Base-by-base conservation (phyloP, 2,797 vertebrate species). In the Taeniopygia guttata region DNA sequence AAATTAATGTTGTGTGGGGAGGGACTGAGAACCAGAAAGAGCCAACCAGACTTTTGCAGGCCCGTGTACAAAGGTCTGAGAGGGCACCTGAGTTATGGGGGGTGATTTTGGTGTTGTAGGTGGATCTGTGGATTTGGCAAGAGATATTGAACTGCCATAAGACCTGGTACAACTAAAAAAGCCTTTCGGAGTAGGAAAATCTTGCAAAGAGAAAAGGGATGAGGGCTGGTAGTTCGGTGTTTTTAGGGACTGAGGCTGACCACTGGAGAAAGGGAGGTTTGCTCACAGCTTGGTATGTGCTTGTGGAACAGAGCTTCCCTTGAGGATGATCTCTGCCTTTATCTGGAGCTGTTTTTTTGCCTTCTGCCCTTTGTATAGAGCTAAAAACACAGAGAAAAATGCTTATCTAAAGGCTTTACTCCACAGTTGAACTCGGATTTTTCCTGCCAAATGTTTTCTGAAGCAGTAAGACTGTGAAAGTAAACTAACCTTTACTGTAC, bases 81-180 rank as follows among this genome's bases (percentile, higher is more conserved):
- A 43, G 52, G 38, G 26, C 27, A 43, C 17, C 54, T 68, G 66
- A 20, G 17, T 1, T 63, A 20, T 3, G 15, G 21, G 51, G 9
- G 7, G 29, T 3, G 8, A 2, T 58, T 84, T 19, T 51, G 30
- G 34, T 72, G n/a, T n/a, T 55, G n/a, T 7, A 27, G 17, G 32
- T 66, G 26, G 10, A 29, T 10, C 11, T 54, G 29, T 22, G 30
- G 32, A 2, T 56, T 69, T 74, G 38, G 32, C 2, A 25, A 29
- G 58, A 36, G 11, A 4, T 27, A 0, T 1, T n/a, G 58, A 49
- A 7, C 15, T 42, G 56, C 84, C 34, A 2, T 0, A 17, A 72
- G 26, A 15, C 13, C 11, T 51, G 23, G 4, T 36, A 5, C 9
- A 26, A 4, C 10, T 36, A 2, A 13, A 83, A 84, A 79, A 22